Base-by-base conservation (phyloP, 2,888 invertebrate species). In the Ectemnius lituratus region DNA sequence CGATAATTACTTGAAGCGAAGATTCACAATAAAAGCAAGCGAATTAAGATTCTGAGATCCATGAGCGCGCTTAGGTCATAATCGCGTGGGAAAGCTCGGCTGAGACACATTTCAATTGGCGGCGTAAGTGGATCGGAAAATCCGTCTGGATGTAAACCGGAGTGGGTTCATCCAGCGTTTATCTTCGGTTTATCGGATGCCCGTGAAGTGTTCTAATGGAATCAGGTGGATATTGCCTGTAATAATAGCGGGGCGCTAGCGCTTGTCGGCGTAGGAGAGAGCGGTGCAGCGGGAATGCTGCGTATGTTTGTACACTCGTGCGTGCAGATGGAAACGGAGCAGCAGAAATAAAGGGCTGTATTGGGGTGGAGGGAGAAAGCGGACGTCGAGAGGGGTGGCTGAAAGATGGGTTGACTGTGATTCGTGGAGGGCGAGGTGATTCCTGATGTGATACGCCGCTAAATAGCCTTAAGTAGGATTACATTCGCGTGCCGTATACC, bases 381-480 rank as follows among this genome's bases (percentile, higher is more conserved):
- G 62, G 20, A 27, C 62, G 18, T n/a, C 52, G 1, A 20, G 47
- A 66, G 18, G 67, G 71, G 37, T 45, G 37, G 52, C 18, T 14
- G 67, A 27, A 70, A 60, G 70, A 67, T 65, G 61, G 62, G 64
- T 82, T 82, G 82, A 76, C 77, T 75, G 68, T 78, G 70, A 80
- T 78, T 79, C 71, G 75, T 68, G 75, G 67, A 76, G 70, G 79
- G 79, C 72, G 79, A 75, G 63, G 79, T 79, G 76, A 82, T 80
- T 78, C 76, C 65, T 71, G 80, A 79, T 80, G 77, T 74, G 84
- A 84, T 84, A 83, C 78, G 68, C 76, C 79, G 74, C 83, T 85
- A 86, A 86, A 87, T 84, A 84, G 81, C 76, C 81, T 86, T 77
- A 79, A 86, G 83, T 80, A 67, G 86, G 86, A 87, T 87, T 86